phyloP scores from a whole-genome alignment of 1,140 invertebrate species.

The Polypedilum vanderplanki region DNA sequence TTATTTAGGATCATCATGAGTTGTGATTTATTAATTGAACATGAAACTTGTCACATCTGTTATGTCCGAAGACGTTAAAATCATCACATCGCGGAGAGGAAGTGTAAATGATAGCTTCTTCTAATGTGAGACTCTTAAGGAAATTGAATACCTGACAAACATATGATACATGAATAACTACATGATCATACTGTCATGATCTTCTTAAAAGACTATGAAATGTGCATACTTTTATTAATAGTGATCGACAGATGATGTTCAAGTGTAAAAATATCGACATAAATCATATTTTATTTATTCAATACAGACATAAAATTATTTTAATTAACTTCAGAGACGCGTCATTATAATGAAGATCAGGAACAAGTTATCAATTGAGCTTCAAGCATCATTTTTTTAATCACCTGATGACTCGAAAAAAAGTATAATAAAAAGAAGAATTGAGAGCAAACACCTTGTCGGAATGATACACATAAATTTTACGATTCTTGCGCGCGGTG shows the following conservation, averaged over 20 bases:
- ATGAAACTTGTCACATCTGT: too few species aligned
- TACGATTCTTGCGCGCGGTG: background rate
- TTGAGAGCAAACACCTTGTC: slow-evolving; percentile 10
- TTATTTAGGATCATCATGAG: background rate
- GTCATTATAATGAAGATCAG: background rate
- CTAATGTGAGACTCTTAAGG: too few species aligned
- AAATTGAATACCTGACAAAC: too few species aligned
- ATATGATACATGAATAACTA: too few species aligned
- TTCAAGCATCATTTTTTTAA: slow-evolving; percentile 19
- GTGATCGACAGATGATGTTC: too few species aligned
- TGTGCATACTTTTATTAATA: too few species aligned
- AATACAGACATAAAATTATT: background rate
- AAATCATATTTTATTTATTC: too few species aligned
- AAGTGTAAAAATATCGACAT: background rate
- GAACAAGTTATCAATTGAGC: slow-evolving; percentile 11
- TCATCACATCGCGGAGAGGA: too few species aligned
- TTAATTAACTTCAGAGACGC: background rate
- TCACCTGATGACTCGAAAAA: slow-evolving; percentile 7
- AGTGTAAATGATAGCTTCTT: too few species aligned
- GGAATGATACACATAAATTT: slow-evolving; percentile 19
- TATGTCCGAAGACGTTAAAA: too few species aligned
- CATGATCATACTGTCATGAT: too few species aligned
- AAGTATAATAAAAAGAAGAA: background rate
- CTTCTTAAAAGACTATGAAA: too few species aligned
- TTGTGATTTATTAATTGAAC: slow-evolving; percentile 6